phyloP scores from a whole-genome alignment of 2,888 invertebrate species.

The Pachliopta kotzebuea region DNA sequence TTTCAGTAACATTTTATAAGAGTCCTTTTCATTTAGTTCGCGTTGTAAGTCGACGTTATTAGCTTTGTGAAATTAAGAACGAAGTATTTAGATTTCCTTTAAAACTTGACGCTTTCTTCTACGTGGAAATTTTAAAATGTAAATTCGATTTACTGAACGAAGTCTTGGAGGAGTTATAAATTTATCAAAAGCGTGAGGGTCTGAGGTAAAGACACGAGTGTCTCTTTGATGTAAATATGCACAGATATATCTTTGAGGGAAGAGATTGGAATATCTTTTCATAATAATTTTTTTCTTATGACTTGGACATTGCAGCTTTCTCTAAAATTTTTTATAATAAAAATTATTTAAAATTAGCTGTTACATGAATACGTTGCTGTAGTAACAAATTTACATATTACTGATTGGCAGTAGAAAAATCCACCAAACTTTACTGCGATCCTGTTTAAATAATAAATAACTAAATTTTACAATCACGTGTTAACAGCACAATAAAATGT shows the following conservation, averaged over 20 bases:
- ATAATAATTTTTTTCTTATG: no score
- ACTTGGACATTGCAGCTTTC: no score
- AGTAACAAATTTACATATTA: no score
- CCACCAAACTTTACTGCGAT: no score
- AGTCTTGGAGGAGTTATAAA: slow-evolving; percentile 6
- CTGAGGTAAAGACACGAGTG: neutral
- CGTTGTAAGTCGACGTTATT: neutral
- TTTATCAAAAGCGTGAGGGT: slow-evolving; percentile 14
- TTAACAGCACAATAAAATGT: no score
- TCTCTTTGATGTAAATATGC: neutral
- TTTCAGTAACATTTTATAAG: no score
- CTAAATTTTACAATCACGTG: no score
- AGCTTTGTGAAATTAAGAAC: neutral
- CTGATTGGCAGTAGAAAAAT: no score
- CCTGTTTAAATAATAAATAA: no score
- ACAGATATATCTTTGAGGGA: neutral
- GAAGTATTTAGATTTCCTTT: slow-evolving; percentile 3
- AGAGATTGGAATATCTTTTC: neutral
- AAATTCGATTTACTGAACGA: slow-evolving; percentile 15
- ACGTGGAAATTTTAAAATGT: slow-evolving; percentile 14
- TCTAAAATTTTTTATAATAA: no score
- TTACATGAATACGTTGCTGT: no score
- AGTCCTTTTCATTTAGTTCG: neutral
- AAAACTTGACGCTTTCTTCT: neutral
- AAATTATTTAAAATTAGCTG: no score